Percentiles rank a stretch among this genome's conserved stretches.
Evolutionary conservation across 2,113 vertebrate species (phyloP).

Genomic region (Xiphophorus maculatus): DNA sequence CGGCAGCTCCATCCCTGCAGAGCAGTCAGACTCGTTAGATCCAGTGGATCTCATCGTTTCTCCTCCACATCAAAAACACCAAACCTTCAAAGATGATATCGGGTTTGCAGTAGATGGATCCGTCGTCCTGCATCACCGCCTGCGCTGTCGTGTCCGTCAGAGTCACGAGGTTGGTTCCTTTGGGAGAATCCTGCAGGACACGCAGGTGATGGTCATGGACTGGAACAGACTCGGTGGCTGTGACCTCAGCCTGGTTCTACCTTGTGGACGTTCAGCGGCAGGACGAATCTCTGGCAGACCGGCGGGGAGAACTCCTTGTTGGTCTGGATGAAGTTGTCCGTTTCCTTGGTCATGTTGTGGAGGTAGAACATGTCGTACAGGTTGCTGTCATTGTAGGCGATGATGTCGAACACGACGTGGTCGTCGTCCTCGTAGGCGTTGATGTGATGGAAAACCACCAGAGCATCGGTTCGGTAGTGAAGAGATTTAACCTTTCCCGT

Average conservation of each 20-base stretch:
- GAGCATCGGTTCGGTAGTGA: constrained; percentile 81
- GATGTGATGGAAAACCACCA: constrained; percentile 92
- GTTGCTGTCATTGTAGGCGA: constrained; percentile 84
- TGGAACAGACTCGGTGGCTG: background rate
- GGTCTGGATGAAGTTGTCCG: constrained; percentile 59
- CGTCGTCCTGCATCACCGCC: constrained; percentile 85
- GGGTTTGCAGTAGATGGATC: constrained; percentile 82
- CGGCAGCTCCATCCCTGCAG: constrained; percentile 90
- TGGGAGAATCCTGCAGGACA: constrained; percentile 78
- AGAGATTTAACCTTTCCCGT: constrained; percentile 81
- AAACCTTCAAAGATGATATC: constrained; percentile 86
- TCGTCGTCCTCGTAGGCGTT: constrained; percentile 89
- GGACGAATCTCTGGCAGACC: constrained; percentile 53
- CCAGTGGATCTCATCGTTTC: fast-evolving
- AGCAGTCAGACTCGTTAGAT: background rate
- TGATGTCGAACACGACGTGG: constrained; percentile 87
- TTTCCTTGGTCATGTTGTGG: constrained; percentile 74
- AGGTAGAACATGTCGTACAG: constrained; percentile 93
- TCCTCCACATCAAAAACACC: fast-evolving
- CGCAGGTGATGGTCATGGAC: fast-evolving
- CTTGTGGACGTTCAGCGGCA: constrained; percentile 84
- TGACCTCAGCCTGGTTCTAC: constrained; percentile 60
- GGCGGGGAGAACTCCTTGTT: constrained; percentile 35
- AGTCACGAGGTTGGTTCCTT: constrained; percentile 84
- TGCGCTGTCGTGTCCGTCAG: constrained; percentile 80